phyloP scores from a whole-genome alignment of 2,113 vertebrate species.

The Ageneiosus marmoratus region DNA sequence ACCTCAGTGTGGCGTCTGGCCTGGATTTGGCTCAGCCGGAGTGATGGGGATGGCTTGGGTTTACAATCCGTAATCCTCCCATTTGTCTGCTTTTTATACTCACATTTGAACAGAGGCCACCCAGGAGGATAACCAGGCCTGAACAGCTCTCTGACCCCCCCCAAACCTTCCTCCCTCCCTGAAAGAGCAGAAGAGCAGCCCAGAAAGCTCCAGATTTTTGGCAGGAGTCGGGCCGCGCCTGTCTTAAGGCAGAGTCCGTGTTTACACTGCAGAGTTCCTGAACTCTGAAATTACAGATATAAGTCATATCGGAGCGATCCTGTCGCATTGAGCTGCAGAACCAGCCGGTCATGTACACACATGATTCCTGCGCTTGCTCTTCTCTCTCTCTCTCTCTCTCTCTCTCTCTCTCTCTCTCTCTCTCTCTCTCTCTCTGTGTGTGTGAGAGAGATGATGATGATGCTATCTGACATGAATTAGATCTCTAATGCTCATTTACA shows the following conservation, averaged over 20 bases:
- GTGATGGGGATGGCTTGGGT: slow-evolving; percentile 78
- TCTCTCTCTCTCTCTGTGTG: too few relatives aligned
- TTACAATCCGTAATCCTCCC: slow-evolving; percentile 94
- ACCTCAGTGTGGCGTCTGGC: slow-evolving; percentile 44
- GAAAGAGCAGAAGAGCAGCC: slow-evolving; percentile 74
- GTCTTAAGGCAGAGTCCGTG: slow-evolving; percentile 72
- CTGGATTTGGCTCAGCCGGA: slow-evolving; percentile 77
- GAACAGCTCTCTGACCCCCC: slow-evolving; percentile 55
- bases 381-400: too few relatives aligned
- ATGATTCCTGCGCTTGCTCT: slow-evolving; percentile 38
- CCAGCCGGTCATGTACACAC: slow-evolving; percentile 30
- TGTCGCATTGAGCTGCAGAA: slow-evolving; percentile 41
- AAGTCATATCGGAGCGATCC: slow-evolving; percentile 62
- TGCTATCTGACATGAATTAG: neutral
- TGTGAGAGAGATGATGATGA: slow-evolving; percentile 14
- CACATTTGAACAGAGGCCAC: slow-evolving; percentile 86
- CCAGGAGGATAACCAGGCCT: slow-evolving; percentile 81
- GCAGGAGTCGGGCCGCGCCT: slow-evolving; percentile 72
- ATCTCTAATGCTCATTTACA: neutral
- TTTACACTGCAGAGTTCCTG: slow-evolving; percentile 82
- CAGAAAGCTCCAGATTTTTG: slow-evolving; percentile 70
- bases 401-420: too few relatives aligned
- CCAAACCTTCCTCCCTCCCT: slow-evolving; percentile 49
- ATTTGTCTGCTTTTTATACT: slow-evolving; percentile 90
- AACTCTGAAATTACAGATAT: slow-evolving; percentile 83